Evolutionary conservation across 2,888 invertebrate genomes (phyloP), one percentile per base, ranked within the genome.

Genomic region (Asteroscopus sphinx): DNA sequence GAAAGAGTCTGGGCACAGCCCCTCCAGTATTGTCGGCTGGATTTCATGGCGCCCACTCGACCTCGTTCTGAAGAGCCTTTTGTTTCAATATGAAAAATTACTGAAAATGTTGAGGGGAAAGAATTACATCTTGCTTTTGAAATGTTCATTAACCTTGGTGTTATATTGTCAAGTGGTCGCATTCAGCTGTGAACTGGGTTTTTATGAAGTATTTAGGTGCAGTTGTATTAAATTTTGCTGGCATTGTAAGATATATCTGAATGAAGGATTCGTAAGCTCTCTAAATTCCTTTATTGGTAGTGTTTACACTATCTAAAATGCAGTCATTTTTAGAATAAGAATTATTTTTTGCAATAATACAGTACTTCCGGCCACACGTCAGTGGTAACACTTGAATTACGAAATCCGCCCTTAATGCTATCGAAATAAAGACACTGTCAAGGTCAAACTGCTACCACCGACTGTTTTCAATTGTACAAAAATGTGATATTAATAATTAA

Each of bases 31-130:
- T 76, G 86, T 81, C 69, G 79, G 79, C 73, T 81, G 82, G 79
- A 85, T 82, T 84, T 81, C 86, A 82, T 79, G 78, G 74, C 79
- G 78, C 63, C 71, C 85, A 76, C 91, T 91, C 88, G 91, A 91
- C 91, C 92, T 78, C 81, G 73, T 89, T 91, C 79, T 69, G 70
- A 81, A 84, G 80, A 77, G 80, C 77, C 91, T 88, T 88, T 92
- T 92, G 92, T 92, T 90, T 91, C 90, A 86, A 91, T 90, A 88
- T 89, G 89, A 91, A 89, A 90, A 88, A 91, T 88, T 88, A 90
- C 84, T 79, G 77, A 73, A 76, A 80, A 76, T 74, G 77, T 77
- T 68, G 57, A 33, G 42, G 11, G 42, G 56, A 66, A 67, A 69
- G 70, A 73, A 73, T 72, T 63, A 71, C 68, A 59, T 75, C 71